Percentiles rank a stretch among this genome's conserved stretches.
Evolutionary conservation across 2,797 vertebrate species (phyloP).

Genomic region (Pseudochirops cupreus): DNA sequence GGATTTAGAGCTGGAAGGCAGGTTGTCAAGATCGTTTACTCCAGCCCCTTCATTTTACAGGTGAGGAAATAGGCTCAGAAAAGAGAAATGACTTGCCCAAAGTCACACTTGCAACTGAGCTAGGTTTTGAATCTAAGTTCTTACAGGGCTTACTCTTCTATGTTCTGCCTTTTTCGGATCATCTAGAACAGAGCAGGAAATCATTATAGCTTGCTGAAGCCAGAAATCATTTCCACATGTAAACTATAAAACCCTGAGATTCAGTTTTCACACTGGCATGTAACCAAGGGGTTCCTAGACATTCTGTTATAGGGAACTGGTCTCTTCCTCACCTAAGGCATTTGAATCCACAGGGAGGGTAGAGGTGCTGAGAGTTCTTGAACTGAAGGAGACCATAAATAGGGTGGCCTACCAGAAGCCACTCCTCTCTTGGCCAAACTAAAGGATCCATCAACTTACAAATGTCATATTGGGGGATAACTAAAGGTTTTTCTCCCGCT

Average conservation of each 20-base stretch:
- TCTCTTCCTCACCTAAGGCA: slow-evolving; percentile 31
- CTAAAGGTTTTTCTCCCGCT: slow-evolving; percentile 62
- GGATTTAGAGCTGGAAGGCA: neutral
- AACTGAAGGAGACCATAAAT: neutral
- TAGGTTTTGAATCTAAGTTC: slow-evolving; percentile 1
- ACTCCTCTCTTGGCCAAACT: slow-evolving; percentile 13
- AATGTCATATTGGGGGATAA: slow-evolving; percentile 62
- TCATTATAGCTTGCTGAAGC: neutral
- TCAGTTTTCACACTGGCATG: neutral
- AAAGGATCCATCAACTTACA: slow-evolving; percentile 75
- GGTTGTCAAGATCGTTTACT: neutral
- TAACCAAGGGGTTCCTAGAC: neutral
- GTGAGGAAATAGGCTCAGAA: slow-evolving; percentile 18
- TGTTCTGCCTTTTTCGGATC: neutral
- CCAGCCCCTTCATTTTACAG: slow-evolving; percentile 22
- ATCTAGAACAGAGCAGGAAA: neutral
- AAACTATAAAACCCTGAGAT: neutral
- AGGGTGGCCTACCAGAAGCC: neutral
- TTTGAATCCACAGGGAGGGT: neutral
- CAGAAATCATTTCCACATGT: neutral
- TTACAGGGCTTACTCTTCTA: neutral
- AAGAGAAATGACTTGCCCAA: slow-evolving; percentile 20
- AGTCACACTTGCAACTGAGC: neutral
- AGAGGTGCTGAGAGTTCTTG: neutral
- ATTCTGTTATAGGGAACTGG: slow-evolving; percentile 5